Evolutionary conservation across 23 tunicate species (phyloP), one percentile per base, ranked within the genome.

Genomic region (Halocynthia aurantium): DNA sequence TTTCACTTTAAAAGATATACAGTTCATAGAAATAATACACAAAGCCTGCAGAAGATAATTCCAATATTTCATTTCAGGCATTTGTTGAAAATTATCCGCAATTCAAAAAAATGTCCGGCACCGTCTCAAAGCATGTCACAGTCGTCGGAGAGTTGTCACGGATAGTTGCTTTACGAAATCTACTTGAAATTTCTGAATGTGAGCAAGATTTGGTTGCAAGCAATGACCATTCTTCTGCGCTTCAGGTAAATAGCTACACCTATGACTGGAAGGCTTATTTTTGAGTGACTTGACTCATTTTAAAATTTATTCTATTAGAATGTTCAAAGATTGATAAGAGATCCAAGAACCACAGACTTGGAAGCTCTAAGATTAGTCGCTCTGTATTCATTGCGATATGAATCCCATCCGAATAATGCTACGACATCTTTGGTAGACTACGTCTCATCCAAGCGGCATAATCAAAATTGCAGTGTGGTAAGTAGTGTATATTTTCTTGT

Each of bases 61-160:
- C n/a, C n/a, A n/a, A n/a, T 65, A 10, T 65, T 71, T 71, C n/a
- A 50, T 52, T 51, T 50, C 64, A 74, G 78, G 75, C 93, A 11
- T 96, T 96, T 80, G 99, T 96, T 50, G 99, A 96, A 57, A 96
- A 96, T 70, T 96, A 96, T 73, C 99, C 99, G 19, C 93, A 92
- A 73, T 96, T 96, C 63, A 96, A 96, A 62, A 96, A 89, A 62
- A 92, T 90, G 93, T 96, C 99, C 0, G 99, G 99, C 6, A 96
- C 99, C 0, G 99, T 96, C 10, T 79, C 95, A 70, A 96, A 96
- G 70, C 99, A 96, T 71, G 99, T 96, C 15, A 90, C 91, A 20
- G 82, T 96, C 55, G 96, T 96, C 52, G 94, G 96, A 6, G 99
- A 96, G 67, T 62, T 96, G 40, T 96, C 99, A 51, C 57, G 84